Evolutionary conservation across 2,113 vertebrate species (phyloP), one percentile per base, ranked within the genome.

Genomic region (Pangasianodon hypophthalmus): DNA sequence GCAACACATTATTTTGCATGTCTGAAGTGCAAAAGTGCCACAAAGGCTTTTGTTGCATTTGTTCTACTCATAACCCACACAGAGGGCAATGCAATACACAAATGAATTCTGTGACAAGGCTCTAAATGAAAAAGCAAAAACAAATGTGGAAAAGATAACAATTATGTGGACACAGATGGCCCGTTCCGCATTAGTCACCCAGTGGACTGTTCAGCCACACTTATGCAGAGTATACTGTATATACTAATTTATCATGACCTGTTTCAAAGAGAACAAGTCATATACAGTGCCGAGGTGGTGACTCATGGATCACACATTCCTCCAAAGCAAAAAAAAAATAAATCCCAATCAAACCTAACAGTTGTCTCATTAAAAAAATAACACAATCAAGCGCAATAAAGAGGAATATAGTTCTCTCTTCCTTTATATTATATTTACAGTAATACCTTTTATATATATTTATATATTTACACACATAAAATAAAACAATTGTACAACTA

Each of bases 401-500:
- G 92, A 92, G 92, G 81, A 91, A 88, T 88, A 92, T 91, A 92
- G 87, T 89, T 91, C 92, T 92, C 92, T 91, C 87, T 90, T 88
- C 87, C 90, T 91, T 92, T 92, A 91, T 92, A 92, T 91, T 90
- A 91, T 89, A 92, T 92, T 91, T 92, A 91, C 90, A 92, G 87
- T 90, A 90, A 90, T 88, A 85, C 52, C 48, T 92, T 90, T 92
- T 92, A 90, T 93, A 92, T 93, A 94, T 89, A 91, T 91, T 82
- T 90, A 89, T 89, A 92, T 92, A 92, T 92, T 85, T 92, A 92
- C 91, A 95, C 92, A 94, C 91, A 90, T 91, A 73, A 89, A 88
- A 88, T 92, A 93, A 92, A 94, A 93, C 89, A 94, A 92, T 95
- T 96, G 92, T 95, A 96, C 95, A 96, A 93, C 92, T 94, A 93